Evolutionary conservation across 1,140 invertebrate species (phyloP), one percentile per base, ranked within the genome.

Genomic region (Drosophila willistoni): DNA sequence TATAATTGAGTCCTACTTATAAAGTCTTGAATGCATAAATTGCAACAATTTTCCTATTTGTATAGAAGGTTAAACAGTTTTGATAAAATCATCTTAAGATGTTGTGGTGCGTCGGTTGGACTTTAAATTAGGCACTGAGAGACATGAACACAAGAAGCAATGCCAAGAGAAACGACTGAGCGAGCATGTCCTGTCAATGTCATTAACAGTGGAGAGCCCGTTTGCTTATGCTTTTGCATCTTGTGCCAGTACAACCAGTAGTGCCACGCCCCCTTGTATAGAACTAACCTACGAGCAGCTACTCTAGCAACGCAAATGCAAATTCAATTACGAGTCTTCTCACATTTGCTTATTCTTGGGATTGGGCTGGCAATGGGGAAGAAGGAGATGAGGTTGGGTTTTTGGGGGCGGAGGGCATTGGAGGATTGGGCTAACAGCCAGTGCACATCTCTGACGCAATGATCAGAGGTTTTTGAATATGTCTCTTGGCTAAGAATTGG

Each of bases 401-500:
- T 29, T 29, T 0, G 29, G 41, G 22, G 41, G 22, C 3, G n/a
- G 2, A 42, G 22, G 19, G 22, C 29, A 9, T 34, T 29, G 29
- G 25, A 4, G 14, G 33, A 13, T 56, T 56, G 25, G 33, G 56
- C 34, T 36, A 59, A 36, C 56, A 59, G 56, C 33, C 55, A 57
- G 33, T 57, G 13, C 55, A 57, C 55, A 57, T 57, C 33, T 57
- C 25, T 33, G 25, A 33, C 56, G 56, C 56, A 59, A 59, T 59
- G 56, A 59, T 59, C 56, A 36, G 29, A 17, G 17, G 55, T 34
- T 57, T 14, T 34, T 56, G 12, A 56, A 56, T 7, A 47, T 51
- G 44, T 44, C 14, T 12, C 14, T 17, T 47, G 44, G n/a, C n/a
- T 47, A 7, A n/a, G 14, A 14, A 6, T n/a, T 7, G 17, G 19